Evolutionary conservation across 2,113 vertebrate genomes (phyloP), one percentile per base, ranked within the genome.

Genomic region (Apodemus sylvaticus): DNA sequence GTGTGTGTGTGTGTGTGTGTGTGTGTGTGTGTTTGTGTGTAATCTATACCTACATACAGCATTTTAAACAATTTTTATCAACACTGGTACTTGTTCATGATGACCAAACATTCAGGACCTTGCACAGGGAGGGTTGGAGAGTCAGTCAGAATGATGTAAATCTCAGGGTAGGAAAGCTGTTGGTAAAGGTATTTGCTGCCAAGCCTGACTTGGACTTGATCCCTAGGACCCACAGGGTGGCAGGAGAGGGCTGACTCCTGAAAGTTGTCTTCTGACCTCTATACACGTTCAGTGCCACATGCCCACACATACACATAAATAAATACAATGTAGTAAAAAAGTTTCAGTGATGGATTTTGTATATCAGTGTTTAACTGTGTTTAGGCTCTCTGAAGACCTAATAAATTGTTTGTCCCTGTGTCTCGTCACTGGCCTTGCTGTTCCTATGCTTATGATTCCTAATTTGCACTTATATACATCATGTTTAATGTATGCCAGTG

Each of bases 401-500:
- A 82, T 34, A 70, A 53, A 48, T 42, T 93, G 7, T 45, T 68
- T 90, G 70, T 42, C 29, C 34, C 71, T 53, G 36, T 60, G 60
- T 86, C 86, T 93, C 90, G 86, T 87, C 53, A 62, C 51, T 92
- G 55, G 48, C 3, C 20, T 85, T 68, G 26, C 26, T 86, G 71
- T 62, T 60, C 74, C 62, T 90, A 68, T 94, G 60, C 86, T 79
- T 66, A 79, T 0, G 73, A 24, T 60, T 90, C 68, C 82, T 95
- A 89, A 95, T 94, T 97, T 95, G 79, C 89, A 79, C 76, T 88
- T 76, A 24, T 7, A 34, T 0, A 24, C 87, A 95, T 64, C 24
- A 78, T 68, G 48, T 86, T 76, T 95, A 45, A 20, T 96, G 66
- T 94, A 8, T 77, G 82, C n/a, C 48, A 58, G 39, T 73, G 66